Evolutionary conservation across 2,113 vertebrate genomes (phyloP), one percentile per base, ranked within the genome.

Genomic region (Myocastor coypus): DNA sequence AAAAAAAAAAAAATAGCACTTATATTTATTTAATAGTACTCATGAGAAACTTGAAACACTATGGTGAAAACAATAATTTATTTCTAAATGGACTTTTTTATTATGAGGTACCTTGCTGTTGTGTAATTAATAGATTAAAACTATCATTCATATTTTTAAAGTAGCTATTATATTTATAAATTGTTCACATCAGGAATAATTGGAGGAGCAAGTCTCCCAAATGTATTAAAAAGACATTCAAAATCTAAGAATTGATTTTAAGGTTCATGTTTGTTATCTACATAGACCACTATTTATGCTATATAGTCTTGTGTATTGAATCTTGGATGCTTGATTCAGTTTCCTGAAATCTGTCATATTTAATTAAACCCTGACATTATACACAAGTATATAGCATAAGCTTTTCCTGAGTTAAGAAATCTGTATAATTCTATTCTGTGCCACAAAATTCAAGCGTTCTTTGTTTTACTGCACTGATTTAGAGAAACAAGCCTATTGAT

Each of bases 401-500:
- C 57, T 63, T 10, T 66, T 64, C 8, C 9, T 61, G 73, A 94
- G 37, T 75, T 37, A 95, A 87, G 46, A 83, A 42, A 34, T 50
- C 4, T 20, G 4, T 8, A 24, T 86, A 94, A 87, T 78, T 26
- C 84, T 88, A 71, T n/a, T 84, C n/a, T 83, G 57, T 83, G 91
- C 46, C 86, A 30, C 3, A 94, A 30, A 95, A 13, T 30, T 4
- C 93, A 75, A 94, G 16, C 75, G 17, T 82, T 78, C n/a, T 75
- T 40, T 75, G 71, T 94, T 82, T 94, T 96, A 86, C 55, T 96
- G 26, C 6, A 30, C 19, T 97, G 93, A 71, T 42, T 83, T 94
- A 28, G 96, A 91, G 82, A 81, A 34, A 94, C 59, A 22, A 97
- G 3, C 0, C 7, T 61, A 20, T 40, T 95, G 91, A 94, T 55